Base-by-base conservation (phyloP, 1,140 invertebrate species). In the Diabrotica virgifera region DNA sequence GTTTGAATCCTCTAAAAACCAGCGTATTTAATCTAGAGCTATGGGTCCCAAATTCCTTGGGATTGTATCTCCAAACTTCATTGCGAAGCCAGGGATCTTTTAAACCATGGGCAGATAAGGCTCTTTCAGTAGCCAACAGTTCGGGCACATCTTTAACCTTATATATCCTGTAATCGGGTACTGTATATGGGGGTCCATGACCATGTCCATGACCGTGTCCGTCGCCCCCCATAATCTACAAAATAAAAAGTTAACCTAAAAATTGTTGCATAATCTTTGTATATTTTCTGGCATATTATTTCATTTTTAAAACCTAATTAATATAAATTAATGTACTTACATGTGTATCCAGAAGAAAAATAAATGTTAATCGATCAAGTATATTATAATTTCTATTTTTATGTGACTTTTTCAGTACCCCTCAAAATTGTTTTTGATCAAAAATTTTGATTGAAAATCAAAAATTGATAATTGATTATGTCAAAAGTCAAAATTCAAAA, bases 81-180 rank as follows among this genome's bases (percentile, higher is more conserved):
- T 94, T 94, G 72, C 90, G 87, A 11, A 93, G 79, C 93, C 93
- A 95, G 2, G 93, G 93, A 80, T 94, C 91, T 69, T 86, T 89
- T 0, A 94, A 77, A 13, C 92, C 91, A 73, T 85, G 83, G 37
- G 82, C 75, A 1, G 86, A 88, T 36, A 95, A 80, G 5, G 82
- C 80, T 63, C 84, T 76, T 78, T 88, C 82, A 0, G 90, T 77
- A 61, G 80, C 77, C 63, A 86, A 74, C 13, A 94, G 76, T 70
- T 88, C 78, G 9, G 86, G 86, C 10, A 82, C 80, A 72, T 90
- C 82, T 76, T 91, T 87, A 1, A 90, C 83, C 76, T 89, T 90
- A 73, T 90, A 94, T 14, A 84, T 85, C 62, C 79, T 83, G 69
- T 87, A 88, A 76, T 87, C 85, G 0, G 91, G 91, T 38, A 93